Conservation (phyloP, 2,113 vertebrate genomes). For the Cyprinodon brontotheroides region DNA sequence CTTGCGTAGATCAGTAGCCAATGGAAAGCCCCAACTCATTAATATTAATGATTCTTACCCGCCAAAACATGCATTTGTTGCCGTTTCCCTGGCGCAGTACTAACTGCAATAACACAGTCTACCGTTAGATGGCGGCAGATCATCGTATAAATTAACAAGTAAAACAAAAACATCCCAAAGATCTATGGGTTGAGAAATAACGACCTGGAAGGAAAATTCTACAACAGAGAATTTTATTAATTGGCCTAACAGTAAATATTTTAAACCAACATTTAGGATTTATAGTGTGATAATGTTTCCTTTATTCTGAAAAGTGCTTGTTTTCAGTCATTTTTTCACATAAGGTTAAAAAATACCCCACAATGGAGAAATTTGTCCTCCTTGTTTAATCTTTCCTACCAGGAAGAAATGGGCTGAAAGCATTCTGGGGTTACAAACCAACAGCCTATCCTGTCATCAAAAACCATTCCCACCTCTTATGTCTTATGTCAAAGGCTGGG, state of each 20-base stretch:
- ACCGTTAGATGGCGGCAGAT: constrained; percentile 52
- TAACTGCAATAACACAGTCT: accelerated
- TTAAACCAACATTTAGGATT: not conserved
- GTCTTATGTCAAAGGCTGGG: not conserved
- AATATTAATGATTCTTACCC: not conserved
- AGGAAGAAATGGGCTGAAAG: too few relatives aligned
- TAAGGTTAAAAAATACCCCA: too few relatives aligned
- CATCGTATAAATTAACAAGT: not conserved
- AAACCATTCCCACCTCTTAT: not conserved
- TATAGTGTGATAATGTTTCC: not conserved
- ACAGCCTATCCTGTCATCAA: not conserved
- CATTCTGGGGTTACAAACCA: too few relatives aligned
- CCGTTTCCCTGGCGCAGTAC: not conserved
- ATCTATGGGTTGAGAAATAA: too few relatives aligned
- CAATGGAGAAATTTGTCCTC: too few relatives aligned
- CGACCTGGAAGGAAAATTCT: too few relatives aligned
- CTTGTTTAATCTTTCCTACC: too few relatives aligned
- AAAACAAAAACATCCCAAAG: not conserved
- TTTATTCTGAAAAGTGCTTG: not conserved
- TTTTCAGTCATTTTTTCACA: not conserved
- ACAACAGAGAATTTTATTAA: not conserved
- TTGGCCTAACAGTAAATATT: not conserved
- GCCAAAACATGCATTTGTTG: not conserved
- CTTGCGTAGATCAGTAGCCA: not conserved
- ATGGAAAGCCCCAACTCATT: not conserved